Percentiles rank a stretch among this genome's conserved stretches.
phyloP scores from a whole-genome alignment of 1,140 invertebrate species.

The Orussus abietinus region DNA sequence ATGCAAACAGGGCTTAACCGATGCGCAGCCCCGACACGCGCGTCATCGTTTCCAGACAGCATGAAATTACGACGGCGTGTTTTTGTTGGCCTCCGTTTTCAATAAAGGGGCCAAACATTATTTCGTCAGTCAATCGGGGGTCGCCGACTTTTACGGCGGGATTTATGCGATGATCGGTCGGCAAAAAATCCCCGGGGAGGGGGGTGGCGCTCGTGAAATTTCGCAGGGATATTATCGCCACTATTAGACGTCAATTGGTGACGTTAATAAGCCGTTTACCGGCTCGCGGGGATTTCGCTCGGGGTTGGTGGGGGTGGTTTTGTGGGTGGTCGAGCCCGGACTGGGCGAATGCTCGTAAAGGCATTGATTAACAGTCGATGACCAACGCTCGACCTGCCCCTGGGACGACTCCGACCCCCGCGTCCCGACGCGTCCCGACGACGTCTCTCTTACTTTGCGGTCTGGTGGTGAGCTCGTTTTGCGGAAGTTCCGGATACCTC shows the following conservation, averaged over 20 bases:
- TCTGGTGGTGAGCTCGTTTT: too few species aligned
- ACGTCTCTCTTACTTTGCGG: too few species aligned
- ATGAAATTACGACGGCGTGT: slow-evolving; percentile 15
- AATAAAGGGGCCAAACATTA: slow-evolving; percentile 17
- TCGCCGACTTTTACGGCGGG: neutral
- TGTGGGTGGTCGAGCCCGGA: slow-evolving; percentile 20
- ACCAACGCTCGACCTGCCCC: too few species aligned
- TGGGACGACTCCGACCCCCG: too few species aligned
- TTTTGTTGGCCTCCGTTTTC: slow-evolving; percentile 18
- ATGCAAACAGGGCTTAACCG: slow-evolving; percentile 16
- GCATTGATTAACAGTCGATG: slow-evolving; percentile 48
- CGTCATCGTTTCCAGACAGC: slow-evolving; percentile 12
- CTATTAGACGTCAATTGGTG: slow-evolving; percentile 11
- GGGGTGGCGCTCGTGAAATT: slow-evolving; percentile 9
- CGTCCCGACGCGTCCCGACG: too few species aligned
- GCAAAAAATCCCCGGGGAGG: slow-evolving; percentile 3
- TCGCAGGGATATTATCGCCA: slow-evolving; percentile 13
- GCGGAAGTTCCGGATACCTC: too few species aligned
- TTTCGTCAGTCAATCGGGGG: slow-evolving; percentile 18
- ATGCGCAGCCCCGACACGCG: slow-evolving; percentile 1
- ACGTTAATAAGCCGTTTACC: slow-evolving; percentile 20
- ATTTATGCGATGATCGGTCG: neutral
- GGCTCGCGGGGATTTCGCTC: slow-evolving; percentile 16
- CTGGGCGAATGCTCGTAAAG: slow-evolving; percentile 43
- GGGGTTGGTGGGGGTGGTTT: slow-evolving; percentile 15